Conservation (phyloP, 2,113 vertebrate species). For the Menidia beryllina region DNA sequence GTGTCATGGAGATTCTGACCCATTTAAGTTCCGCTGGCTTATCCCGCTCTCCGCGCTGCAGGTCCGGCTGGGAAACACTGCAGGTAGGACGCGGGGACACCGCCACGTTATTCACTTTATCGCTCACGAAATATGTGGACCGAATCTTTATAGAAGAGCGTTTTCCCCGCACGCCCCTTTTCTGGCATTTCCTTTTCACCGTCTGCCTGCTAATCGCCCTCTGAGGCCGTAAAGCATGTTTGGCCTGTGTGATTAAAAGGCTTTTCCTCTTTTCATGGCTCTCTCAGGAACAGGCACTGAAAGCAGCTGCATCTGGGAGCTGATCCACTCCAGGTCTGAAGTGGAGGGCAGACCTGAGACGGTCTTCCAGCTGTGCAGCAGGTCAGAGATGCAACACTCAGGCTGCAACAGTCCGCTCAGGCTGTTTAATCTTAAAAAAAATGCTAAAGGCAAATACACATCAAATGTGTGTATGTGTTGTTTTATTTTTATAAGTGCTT, state of each 20-base stretch:
- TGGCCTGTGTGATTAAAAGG: conserved; percentile 57
- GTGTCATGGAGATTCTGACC: conserved; percentile 89
- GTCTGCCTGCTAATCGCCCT: conserved; percentile 27
- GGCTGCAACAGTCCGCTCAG: neutral
- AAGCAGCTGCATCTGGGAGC: conserved; percentile 93
- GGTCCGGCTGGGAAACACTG: conserved; percentile 91
- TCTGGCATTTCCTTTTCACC: conserved; percentile 32
- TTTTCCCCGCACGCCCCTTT: conserved; percentile 13
- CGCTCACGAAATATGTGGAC: conserved; percentile 32
- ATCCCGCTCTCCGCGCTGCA: conserved; percentile 95
- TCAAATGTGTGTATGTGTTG: too few relatives aligned
- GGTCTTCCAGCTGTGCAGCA: conserved; percentile 94
- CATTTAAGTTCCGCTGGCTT: conserved; percentile 96
- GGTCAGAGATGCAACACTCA: conserved; percentile 79
- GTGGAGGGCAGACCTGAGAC: conserved; percentile 94
- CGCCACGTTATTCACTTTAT: conserved; percentile 31
- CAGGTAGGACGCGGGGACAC: conserved; percentile 83
- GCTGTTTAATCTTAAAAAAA: too few relatives aligned
- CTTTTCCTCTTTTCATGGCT: conserved; percentile 38
- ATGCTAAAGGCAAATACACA: too few relatives aligned
- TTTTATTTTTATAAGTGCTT: too few relatives aligned
- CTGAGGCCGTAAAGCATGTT: conserved; percentile 64
- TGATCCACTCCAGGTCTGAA: conserved; percentile 96
- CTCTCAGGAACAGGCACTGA: conserved; percentile 83
- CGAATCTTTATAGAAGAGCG: conserved; percentile 51